Evolutionary conservation across 2,888 invertebrate species (phyloP), one percentile per base, ranked within the genome.

Genomic region (Nezara viridula): DNA sequence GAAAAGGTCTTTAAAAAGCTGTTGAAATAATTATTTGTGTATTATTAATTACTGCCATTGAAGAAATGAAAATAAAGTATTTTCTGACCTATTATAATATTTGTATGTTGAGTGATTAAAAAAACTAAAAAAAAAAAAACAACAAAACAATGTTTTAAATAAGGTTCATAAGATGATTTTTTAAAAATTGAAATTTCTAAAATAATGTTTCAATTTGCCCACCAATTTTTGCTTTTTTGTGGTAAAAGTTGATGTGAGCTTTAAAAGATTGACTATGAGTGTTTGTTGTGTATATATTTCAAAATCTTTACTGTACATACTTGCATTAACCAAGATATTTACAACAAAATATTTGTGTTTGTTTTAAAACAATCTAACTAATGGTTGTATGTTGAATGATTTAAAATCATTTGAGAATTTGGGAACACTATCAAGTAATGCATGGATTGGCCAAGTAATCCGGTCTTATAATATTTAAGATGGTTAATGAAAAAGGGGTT

Each of bases 371-470:
- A 14, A n/a, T 81, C 16, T 40, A 81, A 44, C 32, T 40, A 81
- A 40, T 44, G 77, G 44, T 44, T 81, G n/a, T 81, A 24, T 73
- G 32, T 32, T 73, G 19, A 44, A 44, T 77, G 16, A 77, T 10
- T 16, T 77, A 21, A 81, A 44, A 44, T 77, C 37, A 27, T 66
- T 66, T 19, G 7, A 16, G 32, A 66, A 32, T 66, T 66, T 19
- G 21, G 21, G 12, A 10, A 21, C 44, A 81, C n/a, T 44, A 19
- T 81, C 40, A 24, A 81, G 81, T 81, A 81, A 81, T 81, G 81
- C 81, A 81, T 81, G 81, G 44, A 81, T n/a, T 81, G 81, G 81
- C 81, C 81, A 81, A 81, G 81, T 81, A 81, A 81, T 81, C 81
- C 81, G 44, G 60, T 77, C 81, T 81, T n/a, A 44, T 24, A 44